Conservation (phyloP, 2,888 invertebrate species). For the Loripinus fragilis region DNA sequence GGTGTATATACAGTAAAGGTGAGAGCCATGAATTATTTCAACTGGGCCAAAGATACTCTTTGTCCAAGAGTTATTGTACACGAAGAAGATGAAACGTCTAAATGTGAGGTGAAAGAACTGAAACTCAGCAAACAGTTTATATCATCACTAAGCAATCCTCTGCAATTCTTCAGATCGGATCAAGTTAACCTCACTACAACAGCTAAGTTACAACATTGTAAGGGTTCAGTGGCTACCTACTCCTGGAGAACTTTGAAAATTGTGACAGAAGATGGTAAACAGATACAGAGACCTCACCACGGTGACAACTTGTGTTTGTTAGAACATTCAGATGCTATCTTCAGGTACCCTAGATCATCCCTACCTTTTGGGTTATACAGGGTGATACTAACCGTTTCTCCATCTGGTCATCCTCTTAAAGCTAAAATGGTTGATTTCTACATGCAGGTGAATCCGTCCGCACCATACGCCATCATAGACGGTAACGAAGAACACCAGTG, state of each 20-base stretch:
- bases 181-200: slow-evolving; percentile 67
- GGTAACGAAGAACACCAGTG: slow-evolving; percentile 68
- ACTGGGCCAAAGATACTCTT: slow-evolving; percentile 64
- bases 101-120: slow-evolving; percentile 48
- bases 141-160: slow-evolving; percentile 41
- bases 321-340: slow-evolving; percentile 58
- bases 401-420: slow-evolving; percentile 60
- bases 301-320: slow-evolving; percentile 62
- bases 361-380: slow-evolving; percentile 74
- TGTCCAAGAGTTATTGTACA: slow-evolving; percentile 77
- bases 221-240: slow-evolving; percentile 53
- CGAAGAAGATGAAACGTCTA: slow-evolving; percentile 29
- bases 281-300: slow-evolving; percentile 66
- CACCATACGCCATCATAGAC: slow-evolving; percentile 70
- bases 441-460: slow-evolving; percentile 68
- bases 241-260: slow-evolving; percentile 73
- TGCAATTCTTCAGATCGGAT: slow-evolving; percentile 66
- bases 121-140: slow-evolving; percentile 31
- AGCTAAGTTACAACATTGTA: slow-evolving; percentile 54
- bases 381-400: slow-evolving; percentile 73
- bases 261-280: slow-evolving; percentile 54
- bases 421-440: slow-evolving; percentile 59
- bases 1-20: slow-evolving; percentile 73
- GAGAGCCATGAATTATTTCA: slow-evolving; percentile 74
- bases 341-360: slow-evolving; percentile 64